A percentile compares a stretch with the other conserved stretches of the same genome.
These are phyloP conservation scores for Anoura caudifer DNA, from an alignment of 2,113 vertebrate genomes.

Conservation along the genomic window DNA sequence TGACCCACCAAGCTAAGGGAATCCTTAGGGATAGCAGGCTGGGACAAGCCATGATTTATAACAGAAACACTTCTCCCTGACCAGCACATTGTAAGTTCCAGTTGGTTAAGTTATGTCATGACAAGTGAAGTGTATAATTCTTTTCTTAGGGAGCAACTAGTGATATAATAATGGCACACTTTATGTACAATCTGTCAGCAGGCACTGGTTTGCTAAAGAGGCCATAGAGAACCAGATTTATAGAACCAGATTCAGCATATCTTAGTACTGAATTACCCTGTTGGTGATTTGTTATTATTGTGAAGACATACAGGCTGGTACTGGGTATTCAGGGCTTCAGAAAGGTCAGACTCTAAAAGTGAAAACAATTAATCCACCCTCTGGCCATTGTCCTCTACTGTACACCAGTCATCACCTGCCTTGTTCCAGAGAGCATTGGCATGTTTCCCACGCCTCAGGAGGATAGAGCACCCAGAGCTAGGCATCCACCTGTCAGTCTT, in stretches of 20 bases:
- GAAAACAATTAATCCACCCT: not conserved
- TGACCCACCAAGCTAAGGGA: not conserved
- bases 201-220: slow-evolving; percentile 43
- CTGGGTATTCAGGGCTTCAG: not conserved
- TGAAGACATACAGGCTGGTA: not conserved
- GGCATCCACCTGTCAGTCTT: not conserved
- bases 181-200: slow-evolving; percentile 40
- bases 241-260: slow-evolving; percentile 54
- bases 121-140: not conserved
- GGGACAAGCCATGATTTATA: not conserved
- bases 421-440: not conserved
- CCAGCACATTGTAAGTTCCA: not conserved
- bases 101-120: not conserved
- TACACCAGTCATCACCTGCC: not conserved
- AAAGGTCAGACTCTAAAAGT: not conserved
- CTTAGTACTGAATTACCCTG: slow-evolving; percentile 50
- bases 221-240: slow-evolving; percentile 12
- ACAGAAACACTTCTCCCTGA: slow-evolving; percentile 12
- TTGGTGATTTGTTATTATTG: slow-evolving; percentile 32
- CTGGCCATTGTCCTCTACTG: not conserved
- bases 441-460: not conserved
- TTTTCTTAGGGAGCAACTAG: not conserved
- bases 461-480: not conserved
- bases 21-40: not conserved
- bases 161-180: not conserved